Percentiles rank a stretch among this genome's conserved stretches.
Evolutionary conservation across 2,888 invertebrate genomes (phyloP).

Genomic region (Drosophila macrospina): DNA sequence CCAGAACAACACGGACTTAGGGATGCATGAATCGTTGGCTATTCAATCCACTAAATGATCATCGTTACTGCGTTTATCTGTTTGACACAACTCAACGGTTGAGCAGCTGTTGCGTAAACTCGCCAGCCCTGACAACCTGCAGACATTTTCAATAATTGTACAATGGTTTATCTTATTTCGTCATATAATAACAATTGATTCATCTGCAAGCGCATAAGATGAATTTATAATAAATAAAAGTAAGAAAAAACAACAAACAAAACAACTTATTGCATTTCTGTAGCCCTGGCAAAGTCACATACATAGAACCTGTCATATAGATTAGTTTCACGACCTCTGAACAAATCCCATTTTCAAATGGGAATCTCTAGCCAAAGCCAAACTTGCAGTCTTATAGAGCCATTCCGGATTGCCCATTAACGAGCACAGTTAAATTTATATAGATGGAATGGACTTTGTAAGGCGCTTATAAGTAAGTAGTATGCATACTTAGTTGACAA

Average conservation of each 20-base stretch:
- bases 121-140: neutral
- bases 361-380: slow-evolving; percentile 11
- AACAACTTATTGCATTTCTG: neutral
- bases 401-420: slow-evolving; percentile 53
- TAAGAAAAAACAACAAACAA: too few species aligned
- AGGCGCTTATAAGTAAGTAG: slow-evolving; percentile 67
- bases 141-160: too few species aligned
- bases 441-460: slow-evolving; percentile 60
- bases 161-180: too few species aligned
- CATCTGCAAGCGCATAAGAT: too few species aligned
- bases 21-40: slow-evolving; percentile 23
- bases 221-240: too few species aligned
- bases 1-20: slow-evolving; percentile 35
- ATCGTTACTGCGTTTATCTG: slow-evolving; percentile 37
- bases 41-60: slow-evolving; percentile 36
- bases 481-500: slow-evolving; percentile 74
- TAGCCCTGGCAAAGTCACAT: slow-evolving; percentile 16
- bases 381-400: slow-evolving; percentile 14
- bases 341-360: slow-evolving; percentile 6
- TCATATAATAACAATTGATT: too few species aligned
- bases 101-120: neutral
- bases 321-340: slow-evolving; percentile 3
- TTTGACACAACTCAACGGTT: neutral
- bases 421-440: slow-evolving; percentile 67
- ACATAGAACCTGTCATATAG: neutral